A percentile compares a stretch with the other conserved stretches of the same genome.
Conservation (phyloP, 2,113 vertebrate genomes). For the Seriola dumerili region DNA sequence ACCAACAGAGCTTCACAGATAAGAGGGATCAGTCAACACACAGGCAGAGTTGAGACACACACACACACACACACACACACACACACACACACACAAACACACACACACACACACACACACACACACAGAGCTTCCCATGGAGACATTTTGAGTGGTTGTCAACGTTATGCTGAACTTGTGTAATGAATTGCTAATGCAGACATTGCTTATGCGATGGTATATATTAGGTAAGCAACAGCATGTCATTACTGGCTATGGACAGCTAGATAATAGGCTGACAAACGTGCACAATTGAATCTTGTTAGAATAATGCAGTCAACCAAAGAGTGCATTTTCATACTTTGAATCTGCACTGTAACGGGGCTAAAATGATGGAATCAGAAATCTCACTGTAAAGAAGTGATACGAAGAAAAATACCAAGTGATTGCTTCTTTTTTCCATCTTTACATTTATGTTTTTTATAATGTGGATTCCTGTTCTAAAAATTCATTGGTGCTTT, state of each 20-base stretch:
- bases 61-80: background rate
- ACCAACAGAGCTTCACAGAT: constrained; percentile 41
- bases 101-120: background rate
- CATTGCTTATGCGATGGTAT: constrained; percentile 27
- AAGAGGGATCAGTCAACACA: constrained; percentile 48
- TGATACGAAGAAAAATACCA: background rate
- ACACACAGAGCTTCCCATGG: constrained; percentile 12
- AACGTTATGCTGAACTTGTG: constrained; percentile 37
- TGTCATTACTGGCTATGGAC: constrained; percentile 28
- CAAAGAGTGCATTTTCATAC: background rate
- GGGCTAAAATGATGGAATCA: background rate
- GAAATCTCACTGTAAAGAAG: background rate
- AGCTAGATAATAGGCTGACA: constrained; percentile 31
- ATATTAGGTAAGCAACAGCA: constrained; percentile 27
- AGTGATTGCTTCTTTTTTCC: background rate
- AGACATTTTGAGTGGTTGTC: constrained; percentile 49
- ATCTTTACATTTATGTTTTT: background rate
- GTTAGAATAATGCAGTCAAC: constrained; percentile 29
- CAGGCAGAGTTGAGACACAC: background rate
- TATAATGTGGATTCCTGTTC: background rate
- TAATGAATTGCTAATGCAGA: constrained; percentile 40
- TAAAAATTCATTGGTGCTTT: background rate
- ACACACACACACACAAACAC: background rate
- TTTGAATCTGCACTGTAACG: background rate
- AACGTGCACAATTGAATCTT: constrained; percentile 2